Conservation (phyloP, 2,888 invertebrate species). For the Tenthredo distinguenda region DNA sequence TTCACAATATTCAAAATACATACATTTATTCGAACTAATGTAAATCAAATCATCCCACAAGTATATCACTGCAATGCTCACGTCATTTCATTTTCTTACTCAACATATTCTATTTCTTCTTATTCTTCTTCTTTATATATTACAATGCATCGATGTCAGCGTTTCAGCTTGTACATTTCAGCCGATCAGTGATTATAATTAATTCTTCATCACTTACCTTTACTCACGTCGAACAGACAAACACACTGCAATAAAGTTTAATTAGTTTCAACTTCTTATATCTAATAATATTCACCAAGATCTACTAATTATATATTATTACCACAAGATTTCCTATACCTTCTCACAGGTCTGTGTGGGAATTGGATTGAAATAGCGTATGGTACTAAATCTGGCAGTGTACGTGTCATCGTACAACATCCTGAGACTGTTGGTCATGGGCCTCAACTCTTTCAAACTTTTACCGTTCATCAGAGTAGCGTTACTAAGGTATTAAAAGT, state of each 20-base stretch:
- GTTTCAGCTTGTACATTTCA: conserved; percentile 20
- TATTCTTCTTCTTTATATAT: not conserved
- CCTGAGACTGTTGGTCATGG: conserved; percentile 99
- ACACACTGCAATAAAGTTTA: conserved; percentile 31
- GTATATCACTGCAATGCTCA: not conserved
- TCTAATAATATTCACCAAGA: not conserved
- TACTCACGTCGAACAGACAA: not conserved
- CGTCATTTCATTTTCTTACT: not conserved
- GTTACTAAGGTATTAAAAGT: conserved; percentile 89
- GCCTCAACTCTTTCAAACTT: conserved; percentile 98
- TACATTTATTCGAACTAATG: not conserved
- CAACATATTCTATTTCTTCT: not conserved
- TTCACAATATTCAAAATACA: not conserved
- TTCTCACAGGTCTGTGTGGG: conserved; percentile 90
- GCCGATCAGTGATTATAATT: not conserved
- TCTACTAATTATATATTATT: conserved; percentile 57
- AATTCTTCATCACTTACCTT: conserved; percentile 11
- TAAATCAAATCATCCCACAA: not conserved
- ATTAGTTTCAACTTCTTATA: not conserved
- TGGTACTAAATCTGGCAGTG: conserved; percentile 97
- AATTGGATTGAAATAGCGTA: conserved; percentile 99
- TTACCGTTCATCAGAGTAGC: conserved; percentile 97
- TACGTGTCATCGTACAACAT: conserved; percentile 98
- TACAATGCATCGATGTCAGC: not conserved
- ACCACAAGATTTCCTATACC: conserved; percentile 62